These are phyloP conservation scores for Campaea margaritaria DNA, from an alignment of 2,888 invertebrate species.

Conservation along the genomic window DNA sequence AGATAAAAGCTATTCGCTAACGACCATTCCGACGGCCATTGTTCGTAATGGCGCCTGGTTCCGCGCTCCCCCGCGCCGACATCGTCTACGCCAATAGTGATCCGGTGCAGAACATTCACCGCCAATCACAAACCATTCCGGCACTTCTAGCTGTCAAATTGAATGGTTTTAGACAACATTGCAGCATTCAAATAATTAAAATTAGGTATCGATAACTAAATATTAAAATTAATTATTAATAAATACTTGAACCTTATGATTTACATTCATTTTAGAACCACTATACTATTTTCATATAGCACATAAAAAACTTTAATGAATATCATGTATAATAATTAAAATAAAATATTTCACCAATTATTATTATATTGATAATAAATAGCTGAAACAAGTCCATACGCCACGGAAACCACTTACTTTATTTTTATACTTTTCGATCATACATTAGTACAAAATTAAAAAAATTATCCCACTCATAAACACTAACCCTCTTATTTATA, in stretches of 20 bases:
- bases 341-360: no score
- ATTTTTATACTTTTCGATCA: no score
- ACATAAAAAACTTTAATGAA: no score
- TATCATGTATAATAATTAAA: no score
- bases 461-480: no score
- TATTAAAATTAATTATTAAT: conserved; percentile 4
- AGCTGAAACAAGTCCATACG: no score
- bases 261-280: no score
- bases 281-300: no score
- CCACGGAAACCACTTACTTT: no score
- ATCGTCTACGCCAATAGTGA: conserved; percentile 83
- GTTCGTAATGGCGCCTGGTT: conserved; percentile 82
- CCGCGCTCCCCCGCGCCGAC: conserved; percentile 73
- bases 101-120: conserved; percentile 85
- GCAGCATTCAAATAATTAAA: conserved; percentile 55
- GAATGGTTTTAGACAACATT: conserved; percentile 75
- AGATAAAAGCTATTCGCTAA: conserved; percentile 86
- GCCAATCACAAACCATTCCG: conserved; percentile 85
- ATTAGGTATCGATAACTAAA: conserved; percentile 6
- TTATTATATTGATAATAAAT: no score
- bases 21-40: conserved; percentile 82
- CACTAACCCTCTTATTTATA: no score
- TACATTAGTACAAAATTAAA: no score
- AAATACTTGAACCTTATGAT: neutral
- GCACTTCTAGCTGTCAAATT: conserved; percentile 84